A percentile compares a stretch with the other conserved stretches of the same genome.
Evolutionary conservation across 2,113 vertebrate genomes (phyloP).

Genomic region (Redunca redunca): DNA sequence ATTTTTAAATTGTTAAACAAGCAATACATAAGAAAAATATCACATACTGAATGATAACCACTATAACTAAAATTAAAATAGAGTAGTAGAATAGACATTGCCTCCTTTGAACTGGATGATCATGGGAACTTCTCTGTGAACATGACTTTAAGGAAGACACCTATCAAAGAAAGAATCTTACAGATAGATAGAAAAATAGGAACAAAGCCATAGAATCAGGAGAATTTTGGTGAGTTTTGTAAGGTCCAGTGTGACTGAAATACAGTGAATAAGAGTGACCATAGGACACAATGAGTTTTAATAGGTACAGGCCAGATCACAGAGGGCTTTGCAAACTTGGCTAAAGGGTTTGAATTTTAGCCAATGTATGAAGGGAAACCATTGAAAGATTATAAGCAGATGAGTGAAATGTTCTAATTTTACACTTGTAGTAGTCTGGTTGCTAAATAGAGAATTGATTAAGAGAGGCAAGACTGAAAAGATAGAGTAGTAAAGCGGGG

Average conservation of each 20-base stretch:
- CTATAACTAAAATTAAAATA: neutral
- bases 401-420: neutral
- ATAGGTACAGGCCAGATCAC: neutral
- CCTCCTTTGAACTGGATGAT: neutral
- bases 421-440: neutral
- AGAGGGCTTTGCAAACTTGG: neutral
- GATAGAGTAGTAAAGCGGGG: neutral
- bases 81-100: neutral
- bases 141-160: neutral
- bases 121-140: neutral
- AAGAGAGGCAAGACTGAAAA: neutral
- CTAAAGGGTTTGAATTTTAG: constrained; percentile 3
- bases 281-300: neutral
- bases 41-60: neutral
- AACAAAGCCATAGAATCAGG: neutral
- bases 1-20: neutral
- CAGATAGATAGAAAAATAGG: neutral
- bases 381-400: neutral
- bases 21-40: neutral
- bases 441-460: neutral
- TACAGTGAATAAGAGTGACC: neutral
- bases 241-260: neutral
- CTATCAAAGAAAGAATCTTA: neutral
- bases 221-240: neutral
- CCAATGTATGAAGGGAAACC: neutral